phyloP scores from a whole-genome alignment of 2,888 invertebrate species.

The Eupithecia pulchellata region DNA sequence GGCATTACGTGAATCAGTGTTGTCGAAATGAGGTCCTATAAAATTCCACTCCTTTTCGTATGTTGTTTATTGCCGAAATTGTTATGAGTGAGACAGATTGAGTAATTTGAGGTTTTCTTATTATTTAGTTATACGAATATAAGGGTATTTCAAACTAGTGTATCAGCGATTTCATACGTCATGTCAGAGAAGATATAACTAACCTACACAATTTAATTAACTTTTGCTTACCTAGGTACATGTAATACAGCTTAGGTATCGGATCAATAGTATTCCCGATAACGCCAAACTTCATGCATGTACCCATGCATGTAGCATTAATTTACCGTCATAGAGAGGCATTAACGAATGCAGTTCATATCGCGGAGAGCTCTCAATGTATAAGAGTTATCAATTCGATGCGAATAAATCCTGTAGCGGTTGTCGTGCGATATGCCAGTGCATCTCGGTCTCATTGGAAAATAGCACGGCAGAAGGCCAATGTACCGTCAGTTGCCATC shows the following conservation, averaged over 20 bases:
- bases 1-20: conserved; percentile 24
- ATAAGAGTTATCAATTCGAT: conserved; percentile 19
- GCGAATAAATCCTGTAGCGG: conserved; percentile 52
- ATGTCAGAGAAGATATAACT: background rate
- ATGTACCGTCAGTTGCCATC: conserved; percentile 71
- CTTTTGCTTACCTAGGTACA: background rate
- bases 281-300: too few species aligned
- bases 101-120: background rate
- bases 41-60: background rate
- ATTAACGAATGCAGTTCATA: background rate
- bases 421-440: conserved; percentile 63
- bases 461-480: conserved; percentile 78
- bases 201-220: background rate
- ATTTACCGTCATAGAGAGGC: background rate
- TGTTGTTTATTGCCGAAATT: background rate
- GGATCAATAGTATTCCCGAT: too few species aligned
- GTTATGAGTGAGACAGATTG: background rate
- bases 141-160: background rate
- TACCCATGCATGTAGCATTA: background rate
- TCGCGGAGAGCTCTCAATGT: background rate
- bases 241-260: background rate
- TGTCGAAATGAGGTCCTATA: conserved; percentile 6
- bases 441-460: conserved; percentile 69
- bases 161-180: background rate
- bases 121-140: background rate